phyloP scores from a whole-genome alignment of 2,888 invertebrate genomes.

The Blastobasis adustella region DNA sequence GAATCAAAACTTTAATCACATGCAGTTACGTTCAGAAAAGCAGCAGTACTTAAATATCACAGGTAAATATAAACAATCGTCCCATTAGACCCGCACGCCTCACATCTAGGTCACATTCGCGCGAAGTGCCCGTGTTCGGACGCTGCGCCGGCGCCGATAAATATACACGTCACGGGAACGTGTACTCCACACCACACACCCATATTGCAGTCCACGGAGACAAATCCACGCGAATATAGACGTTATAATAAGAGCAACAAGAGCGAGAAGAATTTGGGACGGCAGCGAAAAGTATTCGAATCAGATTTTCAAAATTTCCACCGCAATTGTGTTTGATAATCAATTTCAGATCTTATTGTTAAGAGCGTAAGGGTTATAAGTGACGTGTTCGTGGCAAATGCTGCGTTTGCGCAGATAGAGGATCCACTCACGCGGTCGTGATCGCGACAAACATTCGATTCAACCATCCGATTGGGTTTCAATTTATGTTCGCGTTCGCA shows the following conservation, averaged over 20 bases:
- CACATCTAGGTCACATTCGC: constrained; percentile 65
- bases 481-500: constrained; percentile 18
- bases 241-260: constrained; percentile 2
- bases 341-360: constrained; percentile 12
- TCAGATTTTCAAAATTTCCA: constrained; percentile 9
- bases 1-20: too few species aligned
- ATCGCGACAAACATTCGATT: constrained; percentile 46
- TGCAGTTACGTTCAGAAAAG: too few species aligned
- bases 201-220: background rate
- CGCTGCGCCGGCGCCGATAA: constrained; percentile 58
- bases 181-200: constrained; percentile 19
- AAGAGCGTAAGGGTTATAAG: constrained; percentile 3
- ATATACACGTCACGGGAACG: constrained; percentile 61
- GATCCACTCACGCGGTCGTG: constrained; percentile 40
- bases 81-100: constrained; percentile 24
- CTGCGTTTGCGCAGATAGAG: constrained; percentile 23
- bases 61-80: constrained; percentile 17
- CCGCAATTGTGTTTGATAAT: constrained; percentile 6
- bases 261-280: background rate
- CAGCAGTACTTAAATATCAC: background rate
- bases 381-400: constrained; percentile 3
- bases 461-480: constrained; percentile 30
- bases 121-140: constrained; percentile 55
- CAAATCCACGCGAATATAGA: constrained; percentile 1
- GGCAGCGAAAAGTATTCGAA: background rate